Conservation (phyloP, 2,797 vertebrate species). For the Arrhamphus sclerolepis region DNA sequence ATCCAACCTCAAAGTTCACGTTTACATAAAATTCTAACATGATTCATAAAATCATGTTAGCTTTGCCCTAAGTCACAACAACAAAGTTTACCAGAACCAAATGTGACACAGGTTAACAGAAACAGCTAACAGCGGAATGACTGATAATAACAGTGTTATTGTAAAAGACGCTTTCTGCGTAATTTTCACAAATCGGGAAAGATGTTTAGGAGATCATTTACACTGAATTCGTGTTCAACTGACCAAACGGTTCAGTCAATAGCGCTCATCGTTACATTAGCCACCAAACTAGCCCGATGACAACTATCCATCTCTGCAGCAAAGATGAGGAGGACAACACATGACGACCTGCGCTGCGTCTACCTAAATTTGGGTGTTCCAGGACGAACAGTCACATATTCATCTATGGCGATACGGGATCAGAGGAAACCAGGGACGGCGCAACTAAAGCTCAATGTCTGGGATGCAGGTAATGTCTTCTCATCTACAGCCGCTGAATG, state of each 20-base stretch:
- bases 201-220: no score
- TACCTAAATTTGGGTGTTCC: background rate
- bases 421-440: background rate
- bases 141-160: no score
- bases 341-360: background rate
- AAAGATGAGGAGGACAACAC: constrained; percentile 11
- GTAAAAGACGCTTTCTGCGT: no score
- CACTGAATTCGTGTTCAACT: background rate
- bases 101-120: background rate
- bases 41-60: no score
- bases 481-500: constrained; percentile 57
- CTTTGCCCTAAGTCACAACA: constrained; percentile 17
- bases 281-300: constrained; percentile 37
- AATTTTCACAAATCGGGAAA: no score
- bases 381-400: background rate
- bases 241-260: constrained; percentile 7
- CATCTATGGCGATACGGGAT: background rate
- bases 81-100: constrained; percentile 18
- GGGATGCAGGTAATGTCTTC: constrained; percentile 28
- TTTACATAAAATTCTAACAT: no score
- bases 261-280: constrained; percentile 20
- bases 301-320: constrained; percentile 5
- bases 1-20: no score
- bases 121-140: background rate
- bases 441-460: background rate